Conservation (phyloP, 2,113 vertebrate genomes). For the Megaceryle maxima region DNA sequence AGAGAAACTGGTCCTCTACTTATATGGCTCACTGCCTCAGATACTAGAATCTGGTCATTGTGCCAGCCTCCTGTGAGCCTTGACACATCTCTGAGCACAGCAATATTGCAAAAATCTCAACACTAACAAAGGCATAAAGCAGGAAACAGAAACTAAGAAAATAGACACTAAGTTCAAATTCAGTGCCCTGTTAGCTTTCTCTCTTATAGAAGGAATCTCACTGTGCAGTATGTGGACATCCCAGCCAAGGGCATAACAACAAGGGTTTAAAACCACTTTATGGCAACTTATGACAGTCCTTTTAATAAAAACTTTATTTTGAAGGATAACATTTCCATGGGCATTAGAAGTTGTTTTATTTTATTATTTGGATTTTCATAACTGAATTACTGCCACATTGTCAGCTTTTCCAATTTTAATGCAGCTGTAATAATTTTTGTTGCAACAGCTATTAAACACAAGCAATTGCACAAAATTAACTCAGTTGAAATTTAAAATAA, state of each 20-base stretch:
- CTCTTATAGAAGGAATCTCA: neutral
- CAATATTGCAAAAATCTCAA: neutral
- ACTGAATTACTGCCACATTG: neutral
- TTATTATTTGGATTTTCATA: neutral
- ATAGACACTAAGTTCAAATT: neutral
- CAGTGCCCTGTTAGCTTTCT: neutral
- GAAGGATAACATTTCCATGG: neutral
- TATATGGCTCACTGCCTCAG: neutral
- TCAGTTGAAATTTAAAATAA: neutral
- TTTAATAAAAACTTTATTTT: neutral
- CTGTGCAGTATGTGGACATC: neutral
- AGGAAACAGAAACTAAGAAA: neutral
- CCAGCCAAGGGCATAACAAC: neutral
- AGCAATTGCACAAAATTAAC: slow-evolving; percentile 8
- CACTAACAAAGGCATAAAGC: neutral
- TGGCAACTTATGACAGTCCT: neutral
- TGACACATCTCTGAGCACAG: neutral
- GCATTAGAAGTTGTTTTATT: neutral
- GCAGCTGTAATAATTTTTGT: neutral
- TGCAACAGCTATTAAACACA: neutral
- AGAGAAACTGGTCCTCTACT: neutral
- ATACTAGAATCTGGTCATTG: neutral
- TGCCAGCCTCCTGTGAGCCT: neutral
- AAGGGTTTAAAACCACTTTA: neutral
- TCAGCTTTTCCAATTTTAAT: neutral